phyloP scores from a whole-genome alignment of 1,140 invertebrate genomes.

The Glomeris maerens region DNA sequence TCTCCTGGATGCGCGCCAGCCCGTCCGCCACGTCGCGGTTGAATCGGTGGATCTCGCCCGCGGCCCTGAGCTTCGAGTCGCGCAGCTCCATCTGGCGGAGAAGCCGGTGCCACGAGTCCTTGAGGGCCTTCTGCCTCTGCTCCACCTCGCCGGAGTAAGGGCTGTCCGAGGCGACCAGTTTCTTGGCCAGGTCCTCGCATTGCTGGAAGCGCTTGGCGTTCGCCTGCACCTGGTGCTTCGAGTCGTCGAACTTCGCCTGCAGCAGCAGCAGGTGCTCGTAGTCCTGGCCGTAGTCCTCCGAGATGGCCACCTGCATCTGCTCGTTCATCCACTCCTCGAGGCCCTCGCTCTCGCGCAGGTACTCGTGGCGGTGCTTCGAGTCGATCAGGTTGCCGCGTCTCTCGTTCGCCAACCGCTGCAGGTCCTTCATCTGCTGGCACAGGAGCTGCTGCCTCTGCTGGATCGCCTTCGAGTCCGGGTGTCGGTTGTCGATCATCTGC shows the following conservation, averaged over 20 bases:
- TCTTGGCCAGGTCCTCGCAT: conserved; percentile 79
- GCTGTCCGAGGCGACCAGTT: conserved; percentile 72
- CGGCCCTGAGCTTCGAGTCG: conserved; percentile 71
- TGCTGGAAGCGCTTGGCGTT: conserved; percentile 83
- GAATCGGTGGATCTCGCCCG: conserved; percentile 91
- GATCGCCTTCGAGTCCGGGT: conserved; percentile 62
- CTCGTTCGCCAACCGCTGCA: conserved; percentile 63
- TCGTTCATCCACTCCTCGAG: conserved; percentile 89
- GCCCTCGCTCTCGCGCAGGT: conserved; percentile 75
- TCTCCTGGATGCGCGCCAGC: conserved; percentile 73
- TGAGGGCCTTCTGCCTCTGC: conserved; percentile 68
- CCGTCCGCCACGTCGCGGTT: conserved; percentile 91
- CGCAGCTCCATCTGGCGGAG: conserved; percentile 70
- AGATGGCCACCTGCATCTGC: conserved; percentile 73
- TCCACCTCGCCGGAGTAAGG: conserved; percentile 78
- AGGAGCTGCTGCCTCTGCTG: conserved; percentile 50
- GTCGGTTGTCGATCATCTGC: conserved; percentile 50
- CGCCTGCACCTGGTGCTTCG: conserved; percentile 78
- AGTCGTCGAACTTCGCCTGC: conserved; percentile 87
- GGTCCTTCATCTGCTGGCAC: conserved; percentile 55
- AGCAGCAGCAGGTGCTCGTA: conserved; percentile 84
- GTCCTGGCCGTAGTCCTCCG: conserved; percentile 93
- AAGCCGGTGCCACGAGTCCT: conserved; percentile 80
- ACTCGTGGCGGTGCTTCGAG: conserved; percentile 81
- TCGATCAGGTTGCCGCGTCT: conserved; percentile 75